A percentile compares a stretch with the other conserved stretches of the same genome.
phyloP scores from a whole-genome alignment of 2,797 vertebrate species.

The Ctenopoma kingsleyae region DNA sequence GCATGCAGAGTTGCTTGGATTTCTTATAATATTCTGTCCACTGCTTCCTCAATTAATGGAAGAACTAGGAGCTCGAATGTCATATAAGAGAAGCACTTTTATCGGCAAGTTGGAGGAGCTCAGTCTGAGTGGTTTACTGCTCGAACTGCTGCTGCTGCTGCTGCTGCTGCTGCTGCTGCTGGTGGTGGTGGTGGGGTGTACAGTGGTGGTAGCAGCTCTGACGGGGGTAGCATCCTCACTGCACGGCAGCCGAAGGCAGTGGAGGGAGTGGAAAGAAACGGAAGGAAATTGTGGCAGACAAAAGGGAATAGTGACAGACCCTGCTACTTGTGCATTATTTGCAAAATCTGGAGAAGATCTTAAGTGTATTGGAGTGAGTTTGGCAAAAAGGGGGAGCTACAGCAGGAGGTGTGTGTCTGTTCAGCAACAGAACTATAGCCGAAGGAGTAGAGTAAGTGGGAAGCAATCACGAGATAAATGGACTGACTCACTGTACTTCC shows the following conservation, averaged over 20 bases:
- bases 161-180: too few species aligned
- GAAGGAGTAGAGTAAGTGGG: conserved; percentile 64
- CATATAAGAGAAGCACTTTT: conserved; percentile 64
- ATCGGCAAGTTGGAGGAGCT: conserved; percentile 70
- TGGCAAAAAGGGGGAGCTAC: conserved; percentile 39
- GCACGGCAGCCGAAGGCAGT: conserved; percentile 65
- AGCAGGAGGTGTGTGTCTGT: conserved; percentile 60
- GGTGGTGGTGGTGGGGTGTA: conserved; percentile 53
- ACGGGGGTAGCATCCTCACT: conserved; percentile 69
- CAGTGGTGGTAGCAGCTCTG: conserved; percentile 74
- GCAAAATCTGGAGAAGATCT: conserved; percentile 46
- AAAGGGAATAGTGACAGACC: conserved; percentile 55
- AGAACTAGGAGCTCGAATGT: conserved; percentile 62
- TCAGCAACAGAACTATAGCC: conserved; percentile 58
- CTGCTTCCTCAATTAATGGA: conserved; percentile 75
- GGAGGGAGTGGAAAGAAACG: conserved; percentile 52
- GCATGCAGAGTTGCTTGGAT: conserved; percentile 65
- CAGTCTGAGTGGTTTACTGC: conserved; percentile 67
- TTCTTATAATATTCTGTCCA: conserved; percentile 67
- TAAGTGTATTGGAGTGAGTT: conserved; percentile 57
- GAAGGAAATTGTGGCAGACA: conserved; percentile 46
- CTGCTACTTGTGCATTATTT: conserved; percentile 47
- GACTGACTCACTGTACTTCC: conserved; percentile 64
- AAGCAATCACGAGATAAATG: conserved; percentile 78
- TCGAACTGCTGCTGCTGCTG: conserved; percentile 28